phyloP scores from a whole-genome alignment of 2,888 invertebrate species.

The Selenia dentaria region DNA sequence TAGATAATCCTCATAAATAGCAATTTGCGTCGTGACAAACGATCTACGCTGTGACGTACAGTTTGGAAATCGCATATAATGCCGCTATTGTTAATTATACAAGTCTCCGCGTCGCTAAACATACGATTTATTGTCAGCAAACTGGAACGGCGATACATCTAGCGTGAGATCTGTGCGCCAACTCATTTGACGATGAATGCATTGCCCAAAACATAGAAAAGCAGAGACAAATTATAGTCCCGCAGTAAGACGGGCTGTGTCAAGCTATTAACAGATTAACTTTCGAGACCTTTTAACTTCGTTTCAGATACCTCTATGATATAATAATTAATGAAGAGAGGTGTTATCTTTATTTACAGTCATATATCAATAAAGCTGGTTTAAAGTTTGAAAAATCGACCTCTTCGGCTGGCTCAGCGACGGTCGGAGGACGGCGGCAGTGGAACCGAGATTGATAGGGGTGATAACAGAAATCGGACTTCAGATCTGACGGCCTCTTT shows the following conservation, averaged over 20 bases:
- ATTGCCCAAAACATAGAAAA: conserved; percentile 65
- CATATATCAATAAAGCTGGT: conserved; percentile 49
- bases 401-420: conserved; percentile 47
- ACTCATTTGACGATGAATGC: conserved; percentile 50
- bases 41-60: conserved; percentile 66
- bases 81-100: conserved; percentile 81
- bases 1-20: conserved; percentile 80
- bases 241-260: conserved; percentile 40
- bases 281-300: conserved; percentile 47
- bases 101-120: conserved; percentile 78
- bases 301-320: conserved; percentile 39
- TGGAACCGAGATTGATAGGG: conserved; percentile 61
- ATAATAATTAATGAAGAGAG: conserved; percentile 51
- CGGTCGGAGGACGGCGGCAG: conserved; percentile 59
- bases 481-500: conserved; percentile 67
- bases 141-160: conserved; percentile 73
- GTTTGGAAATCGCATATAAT: conserved; percentile 82
- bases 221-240: conserved; percentile 59
- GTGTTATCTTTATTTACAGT: conserved; percentile 50
- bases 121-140: conserved; percentile 79
- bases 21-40: conserved; percentile 80
- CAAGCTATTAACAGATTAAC: conserved; percentile 50
- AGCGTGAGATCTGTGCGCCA: conserved; percentile 67
- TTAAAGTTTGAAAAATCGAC: conserved; percentile 64
- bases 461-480: conserved; percentile 66